These are phyloP conservation scores for Alcedo quadribrachys DNA, from an alignment of 2,797 vertebrate genomes.

Conservation along the genomic window DNA sequence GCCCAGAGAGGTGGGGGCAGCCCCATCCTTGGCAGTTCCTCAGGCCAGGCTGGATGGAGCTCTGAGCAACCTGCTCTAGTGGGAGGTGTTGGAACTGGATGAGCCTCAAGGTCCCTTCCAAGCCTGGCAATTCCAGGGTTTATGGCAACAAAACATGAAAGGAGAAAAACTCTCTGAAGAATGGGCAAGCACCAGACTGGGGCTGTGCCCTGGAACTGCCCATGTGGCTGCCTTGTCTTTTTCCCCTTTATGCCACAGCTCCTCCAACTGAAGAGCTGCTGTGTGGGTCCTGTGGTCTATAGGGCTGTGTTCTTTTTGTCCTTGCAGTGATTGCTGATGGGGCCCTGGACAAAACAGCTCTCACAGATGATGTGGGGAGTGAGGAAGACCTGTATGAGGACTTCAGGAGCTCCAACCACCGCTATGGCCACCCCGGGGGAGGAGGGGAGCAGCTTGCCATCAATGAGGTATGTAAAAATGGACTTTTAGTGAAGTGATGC, in stretches of 20 bases:
- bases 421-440: slow-evolving; percentile 86
- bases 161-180: neutral
- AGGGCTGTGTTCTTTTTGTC: neutral
- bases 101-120: too few relatives aligned
- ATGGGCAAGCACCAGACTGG: neutral
- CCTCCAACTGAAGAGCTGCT: rapidly evolving
- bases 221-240: neutral
- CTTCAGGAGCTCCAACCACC: slow-evolving; percentile 82
- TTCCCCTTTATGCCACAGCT: neutral
- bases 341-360: slow-evolving; percentile 76
- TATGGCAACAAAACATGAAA: neutral
- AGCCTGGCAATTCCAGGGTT: neutral
- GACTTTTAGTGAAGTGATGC: neutral
- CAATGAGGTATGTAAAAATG: slow-evolving; percentile 77
- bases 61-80: too few relatives aligned
- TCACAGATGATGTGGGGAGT: slow-evolving; percentile 82
- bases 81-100: too few relatives aligned
- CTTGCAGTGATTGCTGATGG: slow-evolving; percentile 83
- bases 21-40: too few relatives aligned
- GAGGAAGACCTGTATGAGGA: slow-evolving; percentile 92
- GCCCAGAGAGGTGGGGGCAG: too few relatives aligned
- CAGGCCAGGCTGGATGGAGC: too few relatives aligned
- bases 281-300: neutral
- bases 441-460: slow-evolving; percentile 83
- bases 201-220: neutral